phyloP scores from a whole-genome alignment of 2,888 invertebrate species.

The Magallana nippona region DNA sequence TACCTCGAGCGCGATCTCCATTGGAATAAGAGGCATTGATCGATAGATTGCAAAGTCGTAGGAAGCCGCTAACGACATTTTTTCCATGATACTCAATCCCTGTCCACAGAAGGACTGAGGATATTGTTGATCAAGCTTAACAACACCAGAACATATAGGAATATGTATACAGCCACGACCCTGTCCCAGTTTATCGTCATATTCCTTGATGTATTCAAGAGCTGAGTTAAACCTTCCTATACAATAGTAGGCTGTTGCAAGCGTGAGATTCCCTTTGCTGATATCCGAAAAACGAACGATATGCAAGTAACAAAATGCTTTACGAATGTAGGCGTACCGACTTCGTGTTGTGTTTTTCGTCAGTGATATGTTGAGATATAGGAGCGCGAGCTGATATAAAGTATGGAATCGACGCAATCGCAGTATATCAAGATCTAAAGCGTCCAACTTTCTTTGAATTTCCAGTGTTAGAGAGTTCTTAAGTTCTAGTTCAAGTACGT shows the following conservation, averaged over 20 bases:
- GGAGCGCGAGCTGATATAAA: no score
- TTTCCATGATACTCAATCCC: background rate
- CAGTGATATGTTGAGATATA: no score
- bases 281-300: background rate
- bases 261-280: slow-evolving; percentile 14
- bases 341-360: background rate
- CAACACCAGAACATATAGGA: background rate
- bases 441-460: no score
- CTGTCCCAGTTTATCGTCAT: background rate
- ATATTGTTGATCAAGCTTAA: background rate
- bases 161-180: background rate
- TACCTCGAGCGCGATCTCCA: background rate
- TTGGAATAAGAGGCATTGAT: background rate
- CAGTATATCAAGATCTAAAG: no score
- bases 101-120: background rate
- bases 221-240: background rate
- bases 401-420: no score
- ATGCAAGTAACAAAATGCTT: background rate
- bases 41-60: background rate
- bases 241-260: background rate
- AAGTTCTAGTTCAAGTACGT: no score
- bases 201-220: background rate
- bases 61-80: background rate
- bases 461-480: no score
- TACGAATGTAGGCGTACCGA: background rate